Percentiles rank a stretch among this genome's conserved stretches.
These are phyloP conservation scores for Nibea albiflora DNA, from an alignment of 2,113 vertebrate genomes.

Conservation along the genomic window DNA sequence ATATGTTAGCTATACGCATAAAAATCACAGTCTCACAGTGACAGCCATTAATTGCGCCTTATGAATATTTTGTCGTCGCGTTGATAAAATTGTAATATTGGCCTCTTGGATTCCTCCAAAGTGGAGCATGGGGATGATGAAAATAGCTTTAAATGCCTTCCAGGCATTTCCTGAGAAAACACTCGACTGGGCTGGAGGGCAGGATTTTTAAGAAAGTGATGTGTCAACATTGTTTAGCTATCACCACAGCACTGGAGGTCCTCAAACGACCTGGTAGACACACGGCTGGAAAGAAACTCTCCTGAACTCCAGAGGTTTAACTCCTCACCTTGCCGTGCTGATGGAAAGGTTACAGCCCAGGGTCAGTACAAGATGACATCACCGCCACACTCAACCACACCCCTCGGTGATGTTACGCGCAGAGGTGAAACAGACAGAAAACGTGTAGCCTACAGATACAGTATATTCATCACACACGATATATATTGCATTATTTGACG, in stretches of 20 bases:
- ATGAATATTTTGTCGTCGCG: neutral
- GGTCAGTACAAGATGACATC: neutral
- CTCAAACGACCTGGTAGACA: slow-evolving; percentile 13
- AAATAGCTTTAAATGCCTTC: slow-evolving; percentile 11
- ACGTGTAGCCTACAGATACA: too few relatives aligned
- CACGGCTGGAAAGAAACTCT: neutral
- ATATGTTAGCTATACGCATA: neutral
- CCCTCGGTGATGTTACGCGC: neutral
- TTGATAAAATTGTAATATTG: neutral
- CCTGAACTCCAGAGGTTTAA: neutral
- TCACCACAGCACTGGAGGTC: neutral
- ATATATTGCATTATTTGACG: neutral
- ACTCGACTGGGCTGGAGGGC: slow-evolving; percentile 3
- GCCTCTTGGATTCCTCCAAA: neutral
- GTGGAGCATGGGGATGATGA: slow-evolving; percentile 2
- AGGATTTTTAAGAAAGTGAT: slow-evolving; percentile 21
- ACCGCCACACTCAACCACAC: neutral
- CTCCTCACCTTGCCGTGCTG: neutral
- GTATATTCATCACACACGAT: too few relatives aligned
- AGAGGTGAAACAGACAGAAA: neutral
- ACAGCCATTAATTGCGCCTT: neutral
- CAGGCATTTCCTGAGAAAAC: slow-evolving; percentile 19
- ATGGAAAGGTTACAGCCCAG: neutral
- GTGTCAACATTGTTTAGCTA: slow-evolving; percentile 31
- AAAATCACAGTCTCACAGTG: neutral